Evolutionary conservation across 2,113 vertebrate genomes (phyloP).

Genomic region (Grantiella picta): DNA sequence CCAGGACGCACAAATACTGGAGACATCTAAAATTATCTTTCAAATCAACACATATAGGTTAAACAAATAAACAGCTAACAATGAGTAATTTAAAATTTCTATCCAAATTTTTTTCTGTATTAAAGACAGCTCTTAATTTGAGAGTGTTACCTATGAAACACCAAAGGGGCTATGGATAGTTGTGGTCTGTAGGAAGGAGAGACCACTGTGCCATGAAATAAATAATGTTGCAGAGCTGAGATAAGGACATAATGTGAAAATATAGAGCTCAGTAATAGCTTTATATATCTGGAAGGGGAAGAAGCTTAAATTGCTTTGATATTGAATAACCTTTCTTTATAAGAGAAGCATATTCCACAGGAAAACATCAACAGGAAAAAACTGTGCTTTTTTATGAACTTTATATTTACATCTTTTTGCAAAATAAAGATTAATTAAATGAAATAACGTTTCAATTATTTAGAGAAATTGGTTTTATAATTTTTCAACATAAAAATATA

Average conservation of each 20-base stretch:
- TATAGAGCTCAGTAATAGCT: neutral
- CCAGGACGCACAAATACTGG: neutral
- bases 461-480: neutral
- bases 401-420: neutral
- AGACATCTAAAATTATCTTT: neutral
- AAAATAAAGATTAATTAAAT: neutral
- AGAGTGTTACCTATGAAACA: neutral
- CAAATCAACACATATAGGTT: neutral
- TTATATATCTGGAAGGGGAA: neutral
- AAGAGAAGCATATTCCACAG: neutral
- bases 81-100: neutral
- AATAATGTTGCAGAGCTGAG: neutral
- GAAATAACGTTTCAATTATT: neutral
- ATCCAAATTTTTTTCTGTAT: neutral
- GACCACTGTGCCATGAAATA: neutral
- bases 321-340: neutral
- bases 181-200: neutral
- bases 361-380: neutral
- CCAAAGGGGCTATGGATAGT: neutral
- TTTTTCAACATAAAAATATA: neutral
- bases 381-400: rapidly evolving
- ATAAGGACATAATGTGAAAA: neutral
- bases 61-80: neutral
- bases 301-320: neutral
- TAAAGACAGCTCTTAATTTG: neutral